Evolutionary conservation across 2,888 invertebrate genomes (phyloP).

Genomic region (Plagodis dolabraria): DNA sequence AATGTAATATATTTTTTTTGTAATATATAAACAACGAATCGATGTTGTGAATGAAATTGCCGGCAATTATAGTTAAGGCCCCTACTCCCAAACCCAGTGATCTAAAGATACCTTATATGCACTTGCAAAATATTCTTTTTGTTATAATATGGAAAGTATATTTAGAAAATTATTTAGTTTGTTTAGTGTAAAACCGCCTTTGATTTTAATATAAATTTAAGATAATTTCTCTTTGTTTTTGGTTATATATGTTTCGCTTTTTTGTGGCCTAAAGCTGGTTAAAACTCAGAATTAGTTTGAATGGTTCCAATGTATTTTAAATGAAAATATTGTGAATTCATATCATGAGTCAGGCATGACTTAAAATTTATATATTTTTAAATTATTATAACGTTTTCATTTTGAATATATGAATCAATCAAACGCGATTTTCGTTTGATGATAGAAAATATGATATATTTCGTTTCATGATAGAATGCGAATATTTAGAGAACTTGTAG

Average conservation of each 20-base stretch:
- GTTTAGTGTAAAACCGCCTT: slow-evolving; percentile 43
- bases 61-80: slow-evolving; percentile 45
- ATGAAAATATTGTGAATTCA: neutral
- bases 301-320: slow-evolving; percentile 5
- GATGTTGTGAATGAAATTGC: slow-evolving; percentile 59
- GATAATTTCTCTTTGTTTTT: slow-evolving; percentile 26
- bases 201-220: slow-evolving; percentile 29
- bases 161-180: slow-evolving; percentile 33
- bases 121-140: slow-evolving; percentile 78
- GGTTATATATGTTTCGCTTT: slow-evolving; percentile 22
- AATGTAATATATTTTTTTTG: slow-evolving; percentile 35
- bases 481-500: slow-evolving; percentile 39
- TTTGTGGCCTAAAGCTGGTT: slow-evolving; percentile 37
- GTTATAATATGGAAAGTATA: slow-evolving; percentile 44
- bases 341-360: too few relatives aligned
- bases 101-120: slow-evolving; percentile 39
- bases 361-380: too few relatives aligned
- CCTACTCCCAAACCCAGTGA: slow-evolving; percentile 54
- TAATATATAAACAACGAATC: slow-evolving; percentile 65
- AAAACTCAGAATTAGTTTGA: slow-evolving; percentile 16
- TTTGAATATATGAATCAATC: slow-evolving; percentile 11
- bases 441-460: neutral
- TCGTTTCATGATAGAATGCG: slow-evolving; percentile 2
- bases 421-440: slow-evolving; percentile 5
- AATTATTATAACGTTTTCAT: slow-evolving; percentile 2